Percentiles rank a stretch among this genome's conserved stretches.
These are phyloP conservation scores for Actenoides lindsayi DNA, from an alignment of 2,113 vertebrate species.

Conservation along the genomic window DNA sequence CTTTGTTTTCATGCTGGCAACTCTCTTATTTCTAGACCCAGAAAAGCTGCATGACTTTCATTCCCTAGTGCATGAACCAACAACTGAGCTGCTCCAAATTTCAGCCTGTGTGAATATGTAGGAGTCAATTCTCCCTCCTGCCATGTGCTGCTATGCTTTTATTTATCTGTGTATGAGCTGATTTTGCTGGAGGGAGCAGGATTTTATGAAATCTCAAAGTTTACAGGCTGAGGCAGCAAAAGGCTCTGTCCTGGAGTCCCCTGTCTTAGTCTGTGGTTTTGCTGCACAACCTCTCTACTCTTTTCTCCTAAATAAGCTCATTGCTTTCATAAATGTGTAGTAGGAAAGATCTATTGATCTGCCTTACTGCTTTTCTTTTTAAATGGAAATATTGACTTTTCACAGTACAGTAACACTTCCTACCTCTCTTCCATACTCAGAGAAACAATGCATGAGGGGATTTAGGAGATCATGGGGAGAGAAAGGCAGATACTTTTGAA, in stretches of 20 bases:
- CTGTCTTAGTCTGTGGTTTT: neutral
- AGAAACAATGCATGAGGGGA: neutral
- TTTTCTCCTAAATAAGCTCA: neutral
- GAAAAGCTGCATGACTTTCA: neutral
- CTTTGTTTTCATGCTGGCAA: neutral
- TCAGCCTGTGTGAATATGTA: neutral
- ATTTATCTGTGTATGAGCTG: neutral
- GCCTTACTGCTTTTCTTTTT: neutral
- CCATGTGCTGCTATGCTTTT: neutral
- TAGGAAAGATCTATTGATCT: neutral
- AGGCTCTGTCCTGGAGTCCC: neutral
- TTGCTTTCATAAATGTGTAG: neutral
- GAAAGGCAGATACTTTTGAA: neutral
- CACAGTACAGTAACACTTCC: neutral
- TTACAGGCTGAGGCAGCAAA: neutral
- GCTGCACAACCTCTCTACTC: neutral
- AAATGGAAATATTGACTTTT: constrained; percentile 14
- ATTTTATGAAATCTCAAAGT: neutral
- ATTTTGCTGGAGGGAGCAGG: neutral
- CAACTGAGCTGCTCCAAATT: neutral
- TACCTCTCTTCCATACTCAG: neutral
- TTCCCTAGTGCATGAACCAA: neutral
- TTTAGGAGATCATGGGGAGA: neutral
- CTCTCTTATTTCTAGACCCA: neutral
- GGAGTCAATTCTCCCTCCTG: neutral